Conservation (phyloP, 1,140 invertebrate species). For the Calephelis virginiensis region DNA sequence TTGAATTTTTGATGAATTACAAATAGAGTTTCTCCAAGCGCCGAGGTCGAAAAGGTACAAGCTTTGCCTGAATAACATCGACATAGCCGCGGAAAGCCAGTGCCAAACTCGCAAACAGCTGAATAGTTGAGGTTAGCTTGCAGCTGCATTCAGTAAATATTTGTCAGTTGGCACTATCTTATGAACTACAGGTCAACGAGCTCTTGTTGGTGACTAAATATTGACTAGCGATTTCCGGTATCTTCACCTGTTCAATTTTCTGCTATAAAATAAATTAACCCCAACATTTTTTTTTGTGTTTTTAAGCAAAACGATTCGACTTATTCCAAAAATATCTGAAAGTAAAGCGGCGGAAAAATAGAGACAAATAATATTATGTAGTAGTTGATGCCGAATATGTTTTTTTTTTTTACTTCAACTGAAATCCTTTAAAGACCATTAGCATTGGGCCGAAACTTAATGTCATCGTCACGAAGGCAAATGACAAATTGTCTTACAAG, state of each 20-base stretch:
- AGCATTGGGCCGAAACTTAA: constrained; percentile 55
- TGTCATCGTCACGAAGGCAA: constrained; percentile 56
- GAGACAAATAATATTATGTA: too few relatives aligned
- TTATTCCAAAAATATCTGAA: too few relatives aligned
- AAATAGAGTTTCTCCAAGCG: too few relatives aligned
- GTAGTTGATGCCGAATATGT: neutral
- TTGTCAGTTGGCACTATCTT: constrained; percentile 37
- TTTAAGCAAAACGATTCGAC: too few relatives aligned
- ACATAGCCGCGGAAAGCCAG: too few relatives aligned
- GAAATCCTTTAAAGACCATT: constrained; percentile 47
- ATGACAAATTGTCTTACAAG: constrained; percentile 69
- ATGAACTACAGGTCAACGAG: constrained; percentile 49
- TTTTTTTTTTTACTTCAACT: constrained; percentile 1
- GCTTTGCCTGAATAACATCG: too few relatives aligned
- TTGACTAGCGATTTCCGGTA: neutral
- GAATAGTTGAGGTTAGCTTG: constrained; percentile 13
- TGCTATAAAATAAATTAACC: too few relatives aligned
- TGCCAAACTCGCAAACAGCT: neutral
- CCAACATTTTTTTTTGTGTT: too few relatives aligned
- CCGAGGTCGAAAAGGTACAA: too few relatives aligned
- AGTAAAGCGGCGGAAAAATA: too few relatives aligned
- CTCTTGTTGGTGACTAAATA: constrained; percentile 36
- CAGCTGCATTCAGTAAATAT: constrained; percentile 54
- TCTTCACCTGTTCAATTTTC: too few relatives aligned
- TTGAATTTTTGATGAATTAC: too few relatives aligned